Evolutionary conservation across 2,888 invertebrate genomes (phyloP).

Genomic region (Amphipyra tragopoginis): DNA sequence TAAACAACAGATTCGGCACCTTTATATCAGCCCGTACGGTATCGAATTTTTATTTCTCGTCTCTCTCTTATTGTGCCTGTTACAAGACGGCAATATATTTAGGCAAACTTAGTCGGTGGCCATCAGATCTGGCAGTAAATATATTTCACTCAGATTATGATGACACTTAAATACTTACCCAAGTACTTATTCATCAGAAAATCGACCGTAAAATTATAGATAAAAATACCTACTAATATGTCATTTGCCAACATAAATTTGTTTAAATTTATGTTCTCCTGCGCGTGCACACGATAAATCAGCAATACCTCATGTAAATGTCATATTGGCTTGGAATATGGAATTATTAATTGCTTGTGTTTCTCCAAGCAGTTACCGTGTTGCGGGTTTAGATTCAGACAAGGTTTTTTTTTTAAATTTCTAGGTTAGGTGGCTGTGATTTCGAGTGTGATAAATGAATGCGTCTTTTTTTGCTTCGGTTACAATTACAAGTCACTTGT

Average conservation of each 20-base stretch:
- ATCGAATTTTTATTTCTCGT: no score
- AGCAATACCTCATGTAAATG: conserved; percentile 69
- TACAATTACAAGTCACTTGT: neutral
- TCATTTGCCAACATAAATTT: conserved; percentile 39
- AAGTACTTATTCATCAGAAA: neutral
- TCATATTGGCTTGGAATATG: conserved; percentile 64
- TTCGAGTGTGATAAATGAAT: no score
- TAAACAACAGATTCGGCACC: no score
- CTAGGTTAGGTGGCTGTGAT: neutral
- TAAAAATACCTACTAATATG: conserved; percentile 30
- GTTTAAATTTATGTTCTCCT: conserved; percentile 43
- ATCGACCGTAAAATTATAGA: conserved; percentile 16
- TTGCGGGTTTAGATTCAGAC: conserved; percentile 28
- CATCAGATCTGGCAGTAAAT: no score
- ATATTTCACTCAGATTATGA: no score
- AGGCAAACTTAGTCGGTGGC: no score
- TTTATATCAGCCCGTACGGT: no score
- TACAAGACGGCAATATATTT: no score
- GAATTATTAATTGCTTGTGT: conserved; percentile 69
- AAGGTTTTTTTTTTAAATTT: neutral
- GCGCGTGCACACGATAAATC: conserved; percentile 59
- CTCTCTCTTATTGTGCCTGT: no score
- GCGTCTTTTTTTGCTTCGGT: no score
- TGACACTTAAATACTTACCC: no score
- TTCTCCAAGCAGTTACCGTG: conserved; percentile 52